phyloP scores from a whole-genome alignment of 2,797 vertebrate species.

The Hypotaenidia philippensis region DNA sequence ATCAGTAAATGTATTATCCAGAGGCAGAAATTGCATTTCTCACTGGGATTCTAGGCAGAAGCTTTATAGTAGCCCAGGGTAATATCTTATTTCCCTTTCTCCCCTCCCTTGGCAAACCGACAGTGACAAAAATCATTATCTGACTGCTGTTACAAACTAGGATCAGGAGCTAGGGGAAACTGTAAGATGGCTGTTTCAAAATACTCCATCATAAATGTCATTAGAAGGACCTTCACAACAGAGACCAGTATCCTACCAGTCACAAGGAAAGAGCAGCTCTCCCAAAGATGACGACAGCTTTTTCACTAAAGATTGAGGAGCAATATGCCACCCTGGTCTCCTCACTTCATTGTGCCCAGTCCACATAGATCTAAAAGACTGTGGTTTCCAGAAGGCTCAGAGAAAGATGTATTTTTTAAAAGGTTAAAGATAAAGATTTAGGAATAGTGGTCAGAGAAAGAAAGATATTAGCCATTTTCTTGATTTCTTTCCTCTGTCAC shows the following conservation, averaged over 20 bases:
- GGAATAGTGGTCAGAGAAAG: neutral
- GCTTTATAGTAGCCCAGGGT: neutral
- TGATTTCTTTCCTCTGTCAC: neutral
- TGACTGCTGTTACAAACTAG: neutral
- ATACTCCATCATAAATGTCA: neutral
- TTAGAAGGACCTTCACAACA: neutral
- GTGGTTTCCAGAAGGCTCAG: neutral
- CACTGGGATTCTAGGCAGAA: neutral
- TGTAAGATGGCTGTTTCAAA: neutral
- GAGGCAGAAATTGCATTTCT: neutral
- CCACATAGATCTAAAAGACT: neutral
- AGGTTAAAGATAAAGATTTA: neutral
- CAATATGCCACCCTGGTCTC: neutral
- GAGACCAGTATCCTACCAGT: neutral
- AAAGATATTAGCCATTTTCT: slow-evolving; percentile 25
- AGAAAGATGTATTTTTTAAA: slow-evolving; percentile 23
- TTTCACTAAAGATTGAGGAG: neutral
- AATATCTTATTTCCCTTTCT: neutral
- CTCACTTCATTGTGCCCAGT: neutral
- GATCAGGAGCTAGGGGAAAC: neutral
- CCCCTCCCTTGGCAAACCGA: neutral
- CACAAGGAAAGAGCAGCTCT: neutral
- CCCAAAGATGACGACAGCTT: neutral
- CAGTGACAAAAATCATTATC: neutral
- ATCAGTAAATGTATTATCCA: neutral